phyloP scores from a whole-genome alignment of 2,113 vertebrate genomes.

The Barnardius zonarius region DNA sequence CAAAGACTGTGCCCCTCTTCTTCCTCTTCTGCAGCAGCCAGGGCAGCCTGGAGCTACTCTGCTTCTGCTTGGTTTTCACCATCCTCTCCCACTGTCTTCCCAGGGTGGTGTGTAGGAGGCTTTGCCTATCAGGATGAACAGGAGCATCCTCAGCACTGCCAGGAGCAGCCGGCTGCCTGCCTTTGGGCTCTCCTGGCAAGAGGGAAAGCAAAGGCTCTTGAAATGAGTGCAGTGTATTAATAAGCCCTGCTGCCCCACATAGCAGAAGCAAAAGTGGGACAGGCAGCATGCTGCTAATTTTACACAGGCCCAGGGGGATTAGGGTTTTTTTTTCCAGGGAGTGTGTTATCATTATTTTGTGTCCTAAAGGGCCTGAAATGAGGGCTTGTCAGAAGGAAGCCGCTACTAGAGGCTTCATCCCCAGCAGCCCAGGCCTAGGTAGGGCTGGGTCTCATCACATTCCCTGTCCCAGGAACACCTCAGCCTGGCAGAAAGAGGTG shows the following conservation, averaged over 20 bases:
- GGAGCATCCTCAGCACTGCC: neutral
- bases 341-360: slow-evolving; percentile 45
- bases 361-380: slow-evolving; percentile 40
- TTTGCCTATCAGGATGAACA: neutral
- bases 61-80: neutral
- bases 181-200: neutral
- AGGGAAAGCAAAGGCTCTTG: neutral
- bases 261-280: slow-evolving; percentile 32
- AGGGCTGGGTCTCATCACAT: neutral
- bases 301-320: neutral
- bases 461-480: neutral
- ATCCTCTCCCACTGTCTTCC: neutral
- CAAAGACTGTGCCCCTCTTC: neutral
- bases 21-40: neutral
- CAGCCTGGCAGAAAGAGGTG: neutral
- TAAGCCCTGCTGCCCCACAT: slow-evolving; percentile 56
- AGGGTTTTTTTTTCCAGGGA: neutral
- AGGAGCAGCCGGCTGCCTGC: neutral
- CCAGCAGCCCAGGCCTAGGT: neutral
- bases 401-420: neutral
- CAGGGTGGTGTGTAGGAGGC: neutral
- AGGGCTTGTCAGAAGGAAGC: neutral
- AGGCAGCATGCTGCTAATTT: slow-evolving; percentile 50
- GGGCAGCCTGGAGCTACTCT: neutral
- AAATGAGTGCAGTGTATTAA: slow-evolving; percentile 16